Base-by-base conservation (phyloP, 30 jellyfish, hydroid and myxozoan species). In the Mastigias papua region DNA sequence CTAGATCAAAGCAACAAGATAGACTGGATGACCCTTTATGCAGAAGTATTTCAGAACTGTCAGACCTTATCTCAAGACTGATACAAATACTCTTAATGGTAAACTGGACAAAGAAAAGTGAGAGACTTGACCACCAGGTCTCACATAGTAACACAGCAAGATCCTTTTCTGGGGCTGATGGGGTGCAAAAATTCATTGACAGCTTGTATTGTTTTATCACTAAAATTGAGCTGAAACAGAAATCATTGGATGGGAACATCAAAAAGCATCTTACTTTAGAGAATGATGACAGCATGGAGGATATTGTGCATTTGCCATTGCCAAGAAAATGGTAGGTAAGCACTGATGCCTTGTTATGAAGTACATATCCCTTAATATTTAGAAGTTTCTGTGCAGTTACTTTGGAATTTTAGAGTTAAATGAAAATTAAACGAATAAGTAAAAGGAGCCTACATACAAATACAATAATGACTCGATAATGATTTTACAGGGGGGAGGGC, bases 271-370 rank as follows among this genome's bases (percentile, higher is more conserved):
- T 78, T 33, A 30, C 73, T 26, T 16, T 63, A 34, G 64, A 23
- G 46, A 5, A 30, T 49, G 86, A 83, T 26, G 81, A 70, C 42
- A 30, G 23, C 1, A 57, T 83, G 80, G 28, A 42, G 19, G 86
- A 83, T 69, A 76, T 70, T 32, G 54, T 83, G 1, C 92, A 83
- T 54, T 65, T 83, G 28, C 92, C 92, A 27, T 42, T 70, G 70
- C 92, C 92, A n/a, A 66, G 65, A 22, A 66, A 73, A 68, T 81
- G 58, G 35, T 17, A 77, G 77, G 88, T 77, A 35, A 77, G 62
- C 54, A 37, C 6, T 37, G 10, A 6, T 37, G 10, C 11, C 54
- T 11, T 3, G 11, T 37, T 37, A n/a, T n/a, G n/a, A n/a, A n/a
- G n/a, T n/a, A n/a, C n/a, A n/a, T n/a, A n/a, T n/a, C n/a, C n/a